Percentiles rank a stretch among this genome's conserved stretches.
phyloP scores from a whole-genome alignment of 2,113 vertebrate genomes.

The Felis catus region F.catus_Fca126_mat1.0 CM031424.1:36156001-36156500 shows the following conservation, averaged over 20 bases:
- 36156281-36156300: neutral
- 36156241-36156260: neutral
- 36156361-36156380: neutral
- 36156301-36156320: neutral
- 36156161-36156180: neutral
- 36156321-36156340: neutral
- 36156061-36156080: neutral
- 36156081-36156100: neutral
- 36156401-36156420: neutral
- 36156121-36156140: neutral
- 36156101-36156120: neutral
- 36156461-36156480: neutral
- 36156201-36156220: neutral
- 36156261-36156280: neutral
- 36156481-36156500: neutral
- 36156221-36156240: neutral
- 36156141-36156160: neutral
- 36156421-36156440: neutral
- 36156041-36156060: neutral
- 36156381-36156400: neutral
- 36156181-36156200: neutral
- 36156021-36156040: neutral
- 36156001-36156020: neutral
- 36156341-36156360: neutral
- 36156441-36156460: neutral